Base-by-base conservation (phyloP, 2,113 vertebrate species). In the Microtus ochrogaster region DNA sequence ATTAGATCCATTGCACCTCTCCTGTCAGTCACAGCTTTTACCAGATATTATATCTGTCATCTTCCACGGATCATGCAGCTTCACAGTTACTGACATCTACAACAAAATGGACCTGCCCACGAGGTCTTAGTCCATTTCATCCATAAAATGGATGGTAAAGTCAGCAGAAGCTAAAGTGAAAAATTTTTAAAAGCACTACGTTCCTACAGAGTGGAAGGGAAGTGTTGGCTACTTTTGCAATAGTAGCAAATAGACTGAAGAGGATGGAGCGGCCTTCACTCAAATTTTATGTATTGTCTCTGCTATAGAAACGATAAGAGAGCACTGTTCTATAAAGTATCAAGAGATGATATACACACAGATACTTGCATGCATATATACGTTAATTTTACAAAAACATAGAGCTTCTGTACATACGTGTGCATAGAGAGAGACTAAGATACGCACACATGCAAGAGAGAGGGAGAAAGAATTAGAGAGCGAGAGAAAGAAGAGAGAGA, bases 201-300 rank as follows among this genome's bases (percentile, higher is more conserved):
- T 73, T 86, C 66, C 93, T 95, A 22, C 22, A 93, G 55, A 84
- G 76, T 87, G 8, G 81, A 90, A 96, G 86, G 8, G 19, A 77
- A 33, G 68, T 68, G 4, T 39, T 63, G 13, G 65, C 26, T 88
- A 24, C 24, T 33, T 55, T 68, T 22, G 33, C n/a, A 81, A 82
- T 24, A n/a, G n/a, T n/a, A n/a, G n/a, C n/a, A n/a, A n/a, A n/a
- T n/a, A n/a, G 58, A 52, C 22, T 61, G 28, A 82, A 58, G 13
- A 83, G 22, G 4, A 9, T 87, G 77, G 11, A 70, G 87, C 61
- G 13, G 28, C 4, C 63, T 92, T 76, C 13, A 68, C 14, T 84
- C 49, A 94, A 90, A 73, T n/a, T n/a, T 4, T 12, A 6, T 94
- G 24, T 28, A 76, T 17, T 61, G 16, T 33, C 0, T 79, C 0